Evolutionary conservation across 2,113 vertebrate species (phyloP).

Genomic region (Dasyprocta punctata): DNA sequence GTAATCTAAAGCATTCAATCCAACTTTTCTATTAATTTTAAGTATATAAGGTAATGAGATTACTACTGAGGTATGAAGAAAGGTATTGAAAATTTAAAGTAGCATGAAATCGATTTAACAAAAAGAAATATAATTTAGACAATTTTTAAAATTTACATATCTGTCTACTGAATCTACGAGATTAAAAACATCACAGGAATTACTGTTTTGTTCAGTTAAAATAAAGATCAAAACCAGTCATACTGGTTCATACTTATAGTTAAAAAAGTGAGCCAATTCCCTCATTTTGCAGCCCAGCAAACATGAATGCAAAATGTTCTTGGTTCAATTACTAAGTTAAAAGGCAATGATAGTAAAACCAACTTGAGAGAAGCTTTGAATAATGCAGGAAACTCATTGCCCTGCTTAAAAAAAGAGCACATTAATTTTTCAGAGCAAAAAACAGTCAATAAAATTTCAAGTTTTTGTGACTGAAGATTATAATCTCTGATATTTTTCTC

Average conservation of each 20-base stretch:
- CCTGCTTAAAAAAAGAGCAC: background rate
- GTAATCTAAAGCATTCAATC: background rate
- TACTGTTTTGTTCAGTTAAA: background rate
- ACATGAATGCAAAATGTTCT: background rate
- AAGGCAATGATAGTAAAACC: background rate
- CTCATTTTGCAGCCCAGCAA: background rate
- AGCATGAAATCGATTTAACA: background rate
- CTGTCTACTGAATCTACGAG: background rate
- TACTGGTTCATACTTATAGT: background rate
- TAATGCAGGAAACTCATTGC: background rate
- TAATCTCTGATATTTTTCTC: background rate
- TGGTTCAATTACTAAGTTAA: background rate
- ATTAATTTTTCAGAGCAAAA: conserved; percentile 43
- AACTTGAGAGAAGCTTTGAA: background rate
- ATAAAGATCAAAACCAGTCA: background rate
- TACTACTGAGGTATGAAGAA: too few species aligned
- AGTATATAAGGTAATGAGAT: background rate
- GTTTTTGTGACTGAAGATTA: background rate
- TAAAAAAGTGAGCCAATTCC: background rate
- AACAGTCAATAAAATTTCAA: background rate
- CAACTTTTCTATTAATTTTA: too few species aligned
- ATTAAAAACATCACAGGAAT: background rate
- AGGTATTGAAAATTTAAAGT: background rate
- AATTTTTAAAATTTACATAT: background rate
- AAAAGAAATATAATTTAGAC: background rate